These are phyloP conservation scores for Tragelaphus scriptus DNA, from an alignment of 2,113 vertebrate genomes.

Conservation along the genomic window DNA sequence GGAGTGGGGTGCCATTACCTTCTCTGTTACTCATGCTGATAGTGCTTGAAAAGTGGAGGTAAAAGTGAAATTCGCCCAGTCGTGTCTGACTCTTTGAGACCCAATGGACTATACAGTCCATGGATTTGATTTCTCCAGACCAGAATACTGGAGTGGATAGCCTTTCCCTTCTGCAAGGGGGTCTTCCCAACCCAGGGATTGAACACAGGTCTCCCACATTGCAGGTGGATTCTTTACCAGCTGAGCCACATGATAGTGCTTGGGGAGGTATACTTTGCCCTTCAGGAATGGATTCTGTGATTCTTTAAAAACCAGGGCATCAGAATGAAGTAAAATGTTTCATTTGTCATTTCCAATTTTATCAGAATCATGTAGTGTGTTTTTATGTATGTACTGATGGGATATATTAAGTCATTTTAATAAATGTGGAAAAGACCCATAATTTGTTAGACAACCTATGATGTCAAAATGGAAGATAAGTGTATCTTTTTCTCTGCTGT, in stretches of 20 bases:
- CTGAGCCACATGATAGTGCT: neutral
- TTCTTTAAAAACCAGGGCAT: neutral
- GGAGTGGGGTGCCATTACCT: too few relatives aligned
- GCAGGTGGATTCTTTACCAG: neutral
- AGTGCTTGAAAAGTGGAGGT: neutral
- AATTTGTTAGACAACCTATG: neutral
- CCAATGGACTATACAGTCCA: neutral
- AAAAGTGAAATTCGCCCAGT: neutral
- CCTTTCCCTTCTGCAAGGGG: neutral
- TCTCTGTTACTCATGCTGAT: neutral
- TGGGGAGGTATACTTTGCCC: neutral
- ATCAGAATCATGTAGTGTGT: neutral
- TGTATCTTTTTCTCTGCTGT: neutral
- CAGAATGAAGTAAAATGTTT: neutral
- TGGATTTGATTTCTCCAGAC: neutral
- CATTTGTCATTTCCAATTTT: neutral
- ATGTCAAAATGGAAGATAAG: neutral
- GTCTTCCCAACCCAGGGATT: neutral
- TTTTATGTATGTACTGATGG: neutral
- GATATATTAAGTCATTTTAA: neutral
- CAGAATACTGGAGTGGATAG: neutral
- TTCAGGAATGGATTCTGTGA: neutral
- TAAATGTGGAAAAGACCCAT: neutral
- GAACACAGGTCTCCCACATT: neutral
- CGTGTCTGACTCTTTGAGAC: accelerated